Base-by-base conservation (phyloP, 2,113 vertebrate species). In the Spilogale gracilis region DNA sequence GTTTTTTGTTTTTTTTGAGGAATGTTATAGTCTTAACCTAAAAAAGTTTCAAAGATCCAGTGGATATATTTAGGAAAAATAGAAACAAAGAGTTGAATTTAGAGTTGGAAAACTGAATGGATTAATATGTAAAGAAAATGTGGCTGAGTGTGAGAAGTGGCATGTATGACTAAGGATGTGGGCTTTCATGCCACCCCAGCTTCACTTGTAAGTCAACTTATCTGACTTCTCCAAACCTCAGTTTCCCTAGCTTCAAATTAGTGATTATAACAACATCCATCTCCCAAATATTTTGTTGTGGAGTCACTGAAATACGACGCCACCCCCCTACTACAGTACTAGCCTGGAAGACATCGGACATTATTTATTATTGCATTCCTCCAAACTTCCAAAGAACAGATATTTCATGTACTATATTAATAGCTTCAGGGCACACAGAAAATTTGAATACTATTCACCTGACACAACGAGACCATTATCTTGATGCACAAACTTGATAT, bases 391-490 rank as follows among this genome's bases (percentile, higher is more conserved):
- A 71, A 90, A 82, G 45, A 95, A 79, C 7, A 56, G 50, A 9
- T 84, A 67, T 79, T 60, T 90, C 38, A 81, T 11, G 30, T 78
- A n/a, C 21, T 76, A 11, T 23, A 43, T 80, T 50, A 67, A 73
- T 82, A 76, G 25, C 71, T 91, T 87, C 76, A 91, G 89, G 58
- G n/a, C 32, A 95, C 56, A 67, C 9, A 89, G 58, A 89, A 93
- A 86, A 54, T 79, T 73, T 11, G 9, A 61, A 50, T 20, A 32
- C 7, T 82, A 82, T 82, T 63, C 65, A 63, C 12, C 73, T 89
- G 50, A 12, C n/a, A 95, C 93, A 86, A 78, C 6, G 89, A 84
- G 85, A 96, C 65, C 67, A 91, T 95, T 56, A 91, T 56, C 52
- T 86, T 94, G 65, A 83, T 63, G 80, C 23, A 95, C 85, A 94